Conservation (phyloP, 2,888 invertebrate genomes). For the Anthrax anthrax region DNA sequence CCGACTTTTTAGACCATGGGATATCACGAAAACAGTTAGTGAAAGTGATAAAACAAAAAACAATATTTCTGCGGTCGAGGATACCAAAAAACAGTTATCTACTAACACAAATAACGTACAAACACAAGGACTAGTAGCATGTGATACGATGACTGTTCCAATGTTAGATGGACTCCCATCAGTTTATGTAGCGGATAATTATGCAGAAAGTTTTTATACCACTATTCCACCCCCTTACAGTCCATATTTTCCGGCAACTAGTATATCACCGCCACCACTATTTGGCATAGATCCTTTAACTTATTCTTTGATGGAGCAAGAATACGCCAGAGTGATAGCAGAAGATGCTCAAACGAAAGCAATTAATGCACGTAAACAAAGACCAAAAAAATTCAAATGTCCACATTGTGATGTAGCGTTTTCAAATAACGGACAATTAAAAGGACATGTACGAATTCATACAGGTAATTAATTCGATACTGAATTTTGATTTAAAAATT, state of each 20-base stretch:
- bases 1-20: constrained; percentile 48
- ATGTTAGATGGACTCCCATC: neutral
- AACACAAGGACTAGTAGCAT: neutral
- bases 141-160: neutral
- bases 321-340: constrained; percentile 52
- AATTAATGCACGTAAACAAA: constrained; percentile 53
- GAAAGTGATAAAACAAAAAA: neutral
- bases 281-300: constrained; percentile 28
- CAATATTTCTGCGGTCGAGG: neutral
- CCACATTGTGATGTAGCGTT: constrained; percentile 81
- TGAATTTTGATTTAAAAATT: neutral
- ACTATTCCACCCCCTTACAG: neutral
- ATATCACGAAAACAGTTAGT: constrained; percentile 20
- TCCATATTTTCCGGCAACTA: neutral
- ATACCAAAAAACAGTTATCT: no score
- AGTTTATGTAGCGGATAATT: neutral
- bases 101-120: neutral
- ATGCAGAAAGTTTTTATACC: neutral
- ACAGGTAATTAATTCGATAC: constrained; percentile 57
- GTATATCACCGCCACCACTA: neutral
- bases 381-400: constrained; percentile 85
- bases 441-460: constrained; percentile 82
- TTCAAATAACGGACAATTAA: constrained; percentile 86
- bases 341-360: constrained; percentile 57
- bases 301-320: constrained; percentile 46